phyloP scores from a whole-genome alignment of 2,797 vertebrate genomes.

The Enteromius unitaeniatus region DNA sequence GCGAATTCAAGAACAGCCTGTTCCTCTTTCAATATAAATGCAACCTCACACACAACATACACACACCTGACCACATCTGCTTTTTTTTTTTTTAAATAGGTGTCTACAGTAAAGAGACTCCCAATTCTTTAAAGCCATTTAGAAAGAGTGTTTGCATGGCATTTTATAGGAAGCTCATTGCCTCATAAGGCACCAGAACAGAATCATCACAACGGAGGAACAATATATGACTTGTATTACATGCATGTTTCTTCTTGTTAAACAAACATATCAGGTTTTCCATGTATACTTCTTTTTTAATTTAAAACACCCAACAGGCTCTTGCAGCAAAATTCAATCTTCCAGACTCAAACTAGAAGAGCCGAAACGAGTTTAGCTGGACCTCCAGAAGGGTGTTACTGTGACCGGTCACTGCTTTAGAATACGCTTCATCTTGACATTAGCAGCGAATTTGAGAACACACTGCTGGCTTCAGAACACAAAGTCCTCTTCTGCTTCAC shows the following conservation, averaged over 20 bases:
- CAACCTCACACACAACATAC: neutral
- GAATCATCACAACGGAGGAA: neutral
- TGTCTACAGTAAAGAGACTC: neutral
- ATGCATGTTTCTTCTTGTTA: neutral
- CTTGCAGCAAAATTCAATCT: constrained; percentile 3
- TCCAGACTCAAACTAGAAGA: neutral
- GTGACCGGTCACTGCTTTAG: constrained; percentile 8
- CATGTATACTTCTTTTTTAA: neutral
- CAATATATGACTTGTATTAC: neutral
- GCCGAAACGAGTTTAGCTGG: neutral
- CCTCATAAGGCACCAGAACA: neutral
- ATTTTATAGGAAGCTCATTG: neutral
- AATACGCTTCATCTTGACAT: constrained; percentile 1
- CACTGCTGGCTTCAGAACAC: neutral
- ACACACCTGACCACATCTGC: neutral
- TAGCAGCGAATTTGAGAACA: neutral
- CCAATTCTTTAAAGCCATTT: neutral
- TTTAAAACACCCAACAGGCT: neutral
- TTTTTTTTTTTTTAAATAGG: no score
- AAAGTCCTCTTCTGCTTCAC: constrained; percentile 5
- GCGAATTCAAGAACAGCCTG: neutral
- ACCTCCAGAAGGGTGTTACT: neutral
- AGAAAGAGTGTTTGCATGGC: neutral
- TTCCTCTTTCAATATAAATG: constrained; percentile 19
- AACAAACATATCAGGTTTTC: constrained; percentile 6